Evolutionary conservation across 2,888 invertebrate species (phyloP), one percentile per base, ranked within the genome.

Genomic region (Chymomyza caudatula): DNA sequence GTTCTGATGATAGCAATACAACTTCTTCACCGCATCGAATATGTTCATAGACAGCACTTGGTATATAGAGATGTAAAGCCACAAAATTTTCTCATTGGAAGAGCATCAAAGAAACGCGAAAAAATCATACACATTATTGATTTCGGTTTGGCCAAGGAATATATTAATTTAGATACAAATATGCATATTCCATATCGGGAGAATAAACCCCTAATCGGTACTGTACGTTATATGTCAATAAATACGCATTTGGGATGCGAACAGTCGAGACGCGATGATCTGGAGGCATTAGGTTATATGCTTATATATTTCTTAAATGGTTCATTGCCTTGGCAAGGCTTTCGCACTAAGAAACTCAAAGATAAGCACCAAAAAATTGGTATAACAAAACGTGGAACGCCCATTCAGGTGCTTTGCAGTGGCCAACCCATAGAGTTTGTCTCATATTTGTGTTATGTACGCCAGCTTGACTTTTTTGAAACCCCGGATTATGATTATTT

Each of bases 81-180:
- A 87, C 99, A 99, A 92, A 99, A 99, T 93, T 99, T 99, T 93
- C 94, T 99, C 91, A 98, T 99, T 92, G 99, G 99, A 91, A 95
- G 98, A 92, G 96, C 96, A 92, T 96, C 97, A 91, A 97, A 96
- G 91, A 97, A 97, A 93, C 96, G 97, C 92, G 98, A 99, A 93
- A 98, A 98, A 94, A 94, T 97, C 92, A 97, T 99, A 90, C 98
- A 99, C 93, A 98, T 99, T 92, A 99, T 99, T 93, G 95, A 99
- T 94, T 99, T 99, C 94, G 99, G 99, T 92, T 94, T 99, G 94
- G 99, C 99, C 92, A 99, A 99, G 94, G 99, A 99, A 94, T 99
- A 99, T 93, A 99, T 99, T 93, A 99, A 99, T 93, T 96, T 98
- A 93, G 99, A 99, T 94, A 97, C 97, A 92, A 98, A 98, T 93